Percentiles rank a stretch among this genome's conserved stretches.
Evolutionary conservation across 2,113 vertebrate species (phyloP).

Genomic region (Trochalopteron elliotii): DNA sequence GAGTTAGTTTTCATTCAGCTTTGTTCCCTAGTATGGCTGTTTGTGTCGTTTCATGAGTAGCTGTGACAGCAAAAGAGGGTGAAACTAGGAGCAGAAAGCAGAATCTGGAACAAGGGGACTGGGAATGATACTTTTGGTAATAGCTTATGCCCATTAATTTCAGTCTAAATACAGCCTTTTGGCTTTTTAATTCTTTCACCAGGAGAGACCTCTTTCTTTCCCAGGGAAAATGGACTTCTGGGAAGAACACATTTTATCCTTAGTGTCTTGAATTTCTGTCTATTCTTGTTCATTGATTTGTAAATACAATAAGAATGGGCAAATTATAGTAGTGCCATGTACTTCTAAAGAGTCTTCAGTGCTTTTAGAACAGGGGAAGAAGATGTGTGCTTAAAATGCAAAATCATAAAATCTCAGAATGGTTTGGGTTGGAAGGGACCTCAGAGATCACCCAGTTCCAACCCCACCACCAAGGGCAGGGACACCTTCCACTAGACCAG

Average conservation of each 20-base stretch:
- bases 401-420: neutral
- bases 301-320: neutral
- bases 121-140: neutral
- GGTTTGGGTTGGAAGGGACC: neutral
- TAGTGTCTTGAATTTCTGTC: neutral
- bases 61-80: neutral
- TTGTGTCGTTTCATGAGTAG: rapidly evolving
- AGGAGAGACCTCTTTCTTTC: neutral
- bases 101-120: neutral
- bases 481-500: neutral
- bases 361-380: neutral
- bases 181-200: neutral
- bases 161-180: neutral
- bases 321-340: neutral
- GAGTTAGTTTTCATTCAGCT: neutral
- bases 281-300: neutral
- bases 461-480: neutral
- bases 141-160: neutral
- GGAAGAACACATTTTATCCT: neutral
- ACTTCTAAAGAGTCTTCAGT: neutral
- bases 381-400: neutral
- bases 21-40: neutral
- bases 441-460: neutral
- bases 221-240: neutral
- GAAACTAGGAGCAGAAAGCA: neutral